Conservation (phyloP, 1,140 invertebrate species). For the Papilio polyxenes region DNA sequence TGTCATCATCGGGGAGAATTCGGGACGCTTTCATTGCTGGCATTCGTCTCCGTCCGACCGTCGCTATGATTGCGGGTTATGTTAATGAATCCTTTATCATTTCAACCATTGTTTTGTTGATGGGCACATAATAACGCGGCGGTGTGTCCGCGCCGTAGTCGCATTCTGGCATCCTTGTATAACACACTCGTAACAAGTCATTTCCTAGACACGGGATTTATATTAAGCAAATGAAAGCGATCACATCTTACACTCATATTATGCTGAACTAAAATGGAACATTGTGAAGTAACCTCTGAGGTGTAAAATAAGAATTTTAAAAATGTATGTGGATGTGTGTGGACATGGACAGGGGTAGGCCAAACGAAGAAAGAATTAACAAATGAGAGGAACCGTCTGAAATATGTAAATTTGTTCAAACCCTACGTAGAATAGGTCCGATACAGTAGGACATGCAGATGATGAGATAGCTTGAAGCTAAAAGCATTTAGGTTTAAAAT, state of each 20-base stretch:
- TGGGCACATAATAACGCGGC: neutral
- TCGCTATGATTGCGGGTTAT: constrained; percentile 37
- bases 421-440: too few species aligned
- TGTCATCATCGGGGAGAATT: constrained; percentile 54
- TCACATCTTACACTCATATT: neutral
- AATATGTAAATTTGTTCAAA: too few species aligned
- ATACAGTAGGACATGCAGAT: neutral
- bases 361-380: too few species aligned
- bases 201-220: neutral
- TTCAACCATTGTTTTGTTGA: constrained; percentile 28
- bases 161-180: neutral
- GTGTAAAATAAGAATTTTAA: too few species aligned
- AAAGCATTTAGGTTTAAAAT: neutral
- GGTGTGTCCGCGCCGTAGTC: neutral
- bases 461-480: neutral
- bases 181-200: neutral
- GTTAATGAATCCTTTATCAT: constrained; percentile 21
- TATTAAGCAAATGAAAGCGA: neutral
- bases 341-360: too few species aligned
- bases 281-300: too few species aligned
- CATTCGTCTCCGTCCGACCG: constrained; percentile 65
- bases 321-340: too few species aligned
- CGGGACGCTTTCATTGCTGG: constrained; percentile 61
- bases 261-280: neutral
- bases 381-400: too few species aligned